Evolutionary conservation across 2,888 invertebrate genomes (phyloP).

Genomic region (Leptura quadrifasciata): DNA sequence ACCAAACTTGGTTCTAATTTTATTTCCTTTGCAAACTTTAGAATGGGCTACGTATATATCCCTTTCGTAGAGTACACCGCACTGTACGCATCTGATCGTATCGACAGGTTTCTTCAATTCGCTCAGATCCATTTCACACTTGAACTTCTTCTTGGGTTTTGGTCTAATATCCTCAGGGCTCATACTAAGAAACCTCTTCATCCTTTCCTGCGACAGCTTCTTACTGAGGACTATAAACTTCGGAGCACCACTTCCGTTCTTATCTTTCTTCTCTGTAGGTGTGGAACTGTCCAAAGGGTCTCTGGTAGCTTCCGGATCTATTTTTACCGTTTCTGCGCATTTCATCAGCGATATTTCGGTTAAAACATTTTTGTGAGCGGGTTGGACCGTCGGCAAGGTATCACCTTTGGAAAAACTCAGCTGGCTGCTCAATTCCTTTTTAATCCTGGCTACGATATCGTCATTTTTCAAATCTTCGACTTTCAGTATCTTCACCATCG

Average conservation of each 20-base stretch:
- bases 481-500: conserved; percentile 62
- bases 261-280: background rate
- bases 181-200: conserved; percentile 67
- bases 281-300: background rate
- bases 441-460: conserved; percentile 61
- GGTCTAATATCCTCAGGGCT: conserved; percentile 61
- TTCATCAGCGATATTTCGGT: conserved; percentile 30
- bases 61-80: conserved; percentile 66
- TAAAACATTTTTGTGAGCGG: background rate
- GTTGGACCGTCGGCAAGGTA: background rate
- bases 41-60: conserved; percentile 62
- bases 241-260: background rate
- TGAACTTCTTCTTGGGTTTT: conserved; percentile 53
- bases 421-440: conserved; percentile 60
- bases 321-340: conserved; percentile 17
- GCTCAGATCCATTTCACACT: conserved; percentile 61
- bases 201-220: conserved; percentile 55
- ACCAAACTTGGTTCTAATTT: conserved; percentile 63
- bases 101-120: conserved; percentile 65
- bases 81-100: conserved; percentile 67
- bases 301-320: conserved; percentile 31
- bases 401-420: conserved; percentile 48
- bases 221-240: conserved; percentile 40
- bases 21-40: conserved; percentile 61
- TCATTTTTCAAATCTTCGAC: conserved; percentile 64